These are phyloP conservation scores for Lasius fuliginosus DNA, from an alignment of 2,888 invertebrate species.

Conservation along the genomic window DNA sequence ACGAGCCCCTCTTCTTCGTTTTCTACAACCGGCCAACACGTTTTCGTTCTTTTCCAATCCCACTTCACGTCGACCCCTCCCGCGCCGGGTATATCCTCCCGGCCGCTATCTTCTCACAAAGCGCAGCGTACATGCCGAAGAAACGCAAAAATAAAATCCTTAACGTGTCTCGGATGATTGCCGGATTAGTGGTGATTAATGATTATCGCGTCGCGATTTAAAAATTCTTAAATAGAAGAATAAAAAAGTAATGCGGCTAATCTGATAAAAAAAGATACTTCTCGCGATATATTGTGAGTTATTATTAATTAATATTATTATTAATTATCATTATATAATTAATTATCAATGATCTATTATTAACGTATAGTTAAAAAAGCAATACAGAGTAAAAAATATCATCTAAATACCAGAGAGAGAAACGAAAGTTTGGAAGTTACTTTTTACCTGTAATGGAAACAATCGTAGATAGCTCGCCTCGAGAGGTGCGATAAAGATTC, in stretches of 20 bases:
- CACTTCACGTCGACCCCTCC: conserved; percentile 26
- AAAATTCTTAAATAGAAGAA: not conserved
- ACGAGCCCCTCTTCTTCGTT: conserved; percentile 52
- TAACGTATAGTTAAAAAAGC: not conserved
- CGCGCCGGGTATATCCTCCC: not conserved
- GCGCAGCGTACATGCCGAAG: conserved; percentile 27
- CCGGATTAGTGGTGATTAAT: conserved; percentile 34
- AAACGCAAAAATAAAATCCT: conserved; percentile 47
- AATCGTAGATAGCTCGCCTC: not conserved
- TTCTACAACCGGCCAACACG: conserved; percentile 55
- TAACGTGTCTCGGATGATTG: conserved; percentile 37
- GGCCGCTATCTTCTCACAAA: conserved; percentile 36
- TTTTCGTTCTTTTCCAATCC: conserved; percentile 61
- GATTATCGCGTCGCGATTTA: conserved; percentile 19
- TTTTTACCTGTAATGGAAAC: not conserved
- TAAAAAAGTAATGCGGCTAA: not conserved
- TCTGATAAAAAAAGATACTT: not conserved
- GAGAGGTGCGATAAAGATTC: conserved; percentile 29
- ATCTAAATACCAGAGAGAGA: not conserved
- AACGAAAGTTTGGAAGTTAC: not conserved
- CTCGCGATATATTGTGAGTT: not conserved
- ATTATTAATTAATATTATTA: not conserved
- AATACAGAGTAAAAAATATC: not conserved
- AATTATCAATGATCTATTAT: not conserved
- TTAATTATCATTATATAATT: not conserved